Conservation (phyloP, 2,797 vertebrate species). For the Hozukius guyotensis region DNA sequence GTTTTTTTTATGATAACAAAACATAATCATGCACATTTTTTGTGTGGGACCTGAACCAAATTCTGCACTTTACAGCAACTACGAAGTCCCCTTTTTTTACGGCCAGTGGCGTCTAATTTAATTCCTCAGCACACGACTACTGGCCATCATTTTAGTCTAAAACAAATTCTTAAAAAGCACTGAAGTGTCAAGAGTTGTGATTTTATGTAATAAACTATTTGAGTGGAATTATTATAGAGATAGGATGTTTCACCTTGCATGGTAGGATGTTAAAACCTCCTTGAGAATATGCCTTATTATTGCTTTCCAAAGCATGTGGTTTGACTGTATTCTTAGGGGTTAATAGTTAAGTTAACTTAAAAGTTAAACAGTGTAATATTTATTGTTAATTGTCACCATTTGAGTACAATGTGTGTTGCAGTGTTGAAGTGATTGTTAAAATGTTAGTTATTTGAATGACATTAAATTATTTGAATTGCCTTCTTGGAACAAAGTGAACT, state of each 20-base stretch:
- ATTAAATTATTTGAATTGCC: conserved; percentile 78
- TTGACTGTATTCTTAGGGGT: conserved; percentile 54
- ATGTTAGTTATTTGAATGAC: conserved; percentile 61
- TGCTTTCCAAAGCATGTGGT: conserved; percentile 51
- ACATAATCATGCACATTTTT: conserved; percentile 6
- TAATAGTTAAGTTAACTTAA: conserved; percentile 51
- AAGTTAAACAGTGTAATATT: conserved; percentile 67
- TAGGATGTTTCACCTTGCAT: conserved; percentile 62
- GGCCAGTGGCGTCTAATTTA: not conserved
- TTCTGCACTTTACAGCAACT: conserved; percentile 7
- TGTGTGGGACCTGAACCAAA: conserved; percentile 11
- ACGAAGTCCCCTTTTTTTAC: conserved; percentile 9
- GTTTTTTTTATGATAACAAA: not conserved
- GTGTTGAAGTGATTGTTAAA: conserved; percentile 68
- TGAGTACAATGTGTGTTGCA: conserved; percentile 64
- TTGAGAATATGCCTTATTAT: conserved; percentile 19
- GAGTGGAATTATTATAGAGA: conserved; percentile 45
- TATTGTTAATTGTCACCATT: conserved; percentile 75
- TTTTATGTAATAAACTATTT: conserved; percentile 34
- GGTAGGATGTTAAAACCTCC: conserved; percentile 35
- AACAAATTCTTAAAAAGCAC: conserved; percentile 9
- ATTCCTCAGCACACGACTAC: not conserved
- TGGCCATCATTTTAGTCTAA: not conserved
- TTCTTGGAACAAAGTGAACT: conserved; percentile 12
- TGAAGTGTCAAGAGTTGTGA: conserved; percentile 25